phyloP scores from a whole-genome alignment of 1,140 invertebrate species.

The Eriocheir sinensis region DNA sequence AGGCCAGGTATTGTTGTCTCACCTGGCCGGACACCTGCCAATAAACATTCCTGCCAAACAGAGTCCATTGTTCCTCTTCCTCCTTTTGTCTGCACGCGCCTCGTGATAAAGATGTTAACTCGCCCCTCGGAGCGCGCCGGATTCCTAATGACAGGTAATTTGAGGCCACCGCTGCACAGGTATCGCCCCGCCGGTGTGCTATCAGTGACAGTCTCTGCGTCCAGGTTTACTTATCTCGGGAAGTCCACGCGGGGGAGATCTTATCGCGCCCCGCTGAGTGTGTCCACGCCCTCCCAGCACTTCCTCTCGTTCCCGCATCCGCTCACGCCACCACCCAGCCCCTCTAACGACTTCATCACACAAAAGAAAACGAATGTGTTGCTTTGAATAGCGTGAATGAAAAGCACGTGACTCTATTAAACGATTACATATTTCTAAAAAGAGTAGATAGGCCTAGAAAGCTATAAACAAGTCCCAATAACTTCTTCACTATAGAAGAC shows the following conservation, averaged over 20 bases:
- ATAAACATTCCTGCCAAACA: neutral
- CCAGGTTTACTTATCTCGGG: neutral
- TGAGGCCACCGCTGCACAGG: neutral
- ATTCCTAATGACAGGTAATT: neutral
- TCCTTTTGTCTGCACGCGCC: slow-evolving; percentile 19
- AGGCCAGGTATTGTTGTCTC: slow-evolving; percentile 19
- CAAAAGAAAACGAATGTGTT: no score
- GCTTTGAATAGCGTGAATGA: no score
- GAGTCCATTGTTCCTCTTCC: neutral
- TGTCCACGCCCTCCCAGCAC: neutral
- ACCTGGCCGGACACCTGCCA: slow-evolving; percentile 1
- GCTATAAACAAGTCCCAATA: no score
- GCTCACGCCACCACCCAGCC: neutral
- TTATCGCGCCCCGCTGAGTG: neutral
- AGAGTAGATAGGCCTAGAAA: no score
- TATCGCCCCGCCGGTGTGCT: neutral
- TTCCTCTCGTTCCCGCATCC: neutral
- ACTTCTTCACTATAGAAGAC: no score
- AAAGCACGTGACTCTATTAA: no score
- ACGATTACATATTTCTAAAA: no score
- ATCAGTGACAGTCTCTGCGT: neutral
- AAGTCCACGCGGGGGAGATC: neutral
- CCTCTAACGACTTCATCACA: no score
- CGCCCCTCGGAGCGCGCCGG: neutral
- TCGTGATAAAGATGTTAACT: neutral